A percentile compares a stretch with the other conserved stretches of the same genome.
These are phyloP conservation scores for Linnaemya vulpina DNA, from an alignment of 2,888 invertebrate species.

Conservation along the genomic window DNA sequence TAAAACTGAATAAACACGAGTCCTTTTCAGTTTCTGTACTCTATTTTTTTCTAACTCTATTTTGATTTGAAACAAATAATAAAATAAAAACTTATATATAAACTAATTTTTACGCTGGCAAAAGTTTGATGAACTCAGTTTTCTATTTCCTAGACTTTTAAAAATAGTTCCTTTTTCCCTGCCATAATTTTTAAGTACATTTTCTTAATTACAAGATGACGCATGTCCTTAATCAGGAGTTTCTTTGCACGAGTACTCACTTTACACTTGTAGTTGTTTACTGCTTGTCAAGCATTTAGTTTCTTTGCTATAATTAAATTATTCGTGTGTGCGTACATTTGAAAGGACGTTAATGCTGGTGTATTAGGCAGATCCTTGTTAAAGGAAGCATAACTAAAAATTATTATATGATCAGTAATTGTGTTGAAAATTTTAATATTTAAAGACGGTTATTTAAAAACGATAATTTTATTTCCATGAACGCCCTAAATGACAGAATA, in stretches of 20 bases:
- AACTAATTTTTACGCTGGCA: neutral
- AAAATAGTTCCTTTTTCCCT: neutral
- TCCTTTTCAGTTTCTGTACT: too few relatives aligned
- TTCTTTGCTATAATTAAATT: conserved; percentile 15
- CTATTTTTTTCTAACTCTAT: too few relatives aligned
- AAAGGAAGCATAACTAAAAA: neutral
- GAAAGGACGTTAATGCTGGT: neutral
- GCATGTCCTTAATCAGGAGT: neutral
- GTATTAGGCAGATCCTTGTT: neutral
- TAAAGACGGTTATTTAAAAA: too few relatives aligned
- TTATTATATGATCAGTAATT: too few relatives aligned
- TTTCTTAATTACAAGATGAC: conserved; percentile 8
- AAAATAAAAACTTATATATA: neutral
- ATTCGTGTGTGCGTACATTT: neutral
- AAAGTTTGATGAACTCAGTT: neutral
- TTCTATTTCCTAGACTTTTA: neutral
- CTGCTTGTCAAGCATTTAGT: conserved; percentile 12
- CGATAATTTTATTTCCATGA: too few relatives aligned
- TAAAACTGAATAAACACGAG: too few relatives aligned
- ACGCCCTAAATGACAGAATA: too few relatives aligned
- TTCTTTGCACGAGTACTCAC: neutral
- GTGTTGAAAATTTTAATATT: too few relatives aligned
- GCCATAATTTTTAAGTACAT: neutral
- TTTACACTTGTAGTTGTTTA: neutral
- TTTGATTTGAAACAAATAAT: too few relatives aligned